Base-by-base conservation (phyloP, 2,888 invertebrate species). In the Tuta absoluta region DNA sequence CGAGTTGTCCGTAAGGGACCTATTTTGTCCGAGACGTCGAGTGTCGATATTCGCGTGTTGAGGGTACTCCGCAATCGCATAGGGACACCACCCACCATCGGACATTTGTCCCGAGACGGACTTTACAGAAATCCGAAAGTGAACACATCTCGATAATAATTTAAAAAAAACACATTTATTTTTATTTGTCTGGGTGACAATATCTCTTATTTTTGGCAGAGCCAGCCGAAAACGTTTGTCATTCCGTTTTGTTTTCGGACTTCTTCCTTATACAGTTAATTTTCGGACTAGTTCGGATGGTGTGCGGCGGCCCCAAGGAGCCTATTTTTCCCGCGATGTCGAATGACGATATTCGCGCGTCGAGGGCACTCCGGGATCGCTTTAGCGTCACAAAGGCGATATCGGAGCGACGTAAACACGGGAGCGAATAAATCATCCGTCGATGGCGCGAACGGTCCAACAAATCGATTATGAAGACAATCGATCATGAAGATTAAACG, bases 361-460 rank as follows among this genome's bases (percentile, higher is more conserved):
- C 71, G 74, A 69, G 66, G 65, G 75, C 74, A 72, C 80, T 79
- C 68, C 69, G 66, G 68, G 73, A 76, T 73, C 76, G 76, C 73
- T 79, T 82, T 79, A 79, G 72, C 80, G 79, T 78, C 80, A 83
- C 82, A 85, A 84, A 84, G 80, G 74, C 75, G 78, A 79, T 78
- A 81, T 82, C 79, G 76, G 75, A 73, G 77, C 75, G 75, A 73
- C 72, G 76, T 79, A 79, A 84, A 83, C 82, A 81, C 75, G 75
- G 76, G 76, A 76, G 73, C 80, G 82, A 81, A 86, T 88, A 86
- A 87, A 87, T 87, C 86, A 85, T 82, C 79, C 70, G 68, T 66
- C 77, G 78, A 78, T 75, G 77, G 70, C 74, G 72, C 75, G 80
- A 81, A 81, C 79, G 76, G 73, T 72, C 73, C 71, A 76, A 78